phyloP scores from a whole-genome alignment of 2,888 invertebrate species.

The Callosobruchus maculatus region DNA sequence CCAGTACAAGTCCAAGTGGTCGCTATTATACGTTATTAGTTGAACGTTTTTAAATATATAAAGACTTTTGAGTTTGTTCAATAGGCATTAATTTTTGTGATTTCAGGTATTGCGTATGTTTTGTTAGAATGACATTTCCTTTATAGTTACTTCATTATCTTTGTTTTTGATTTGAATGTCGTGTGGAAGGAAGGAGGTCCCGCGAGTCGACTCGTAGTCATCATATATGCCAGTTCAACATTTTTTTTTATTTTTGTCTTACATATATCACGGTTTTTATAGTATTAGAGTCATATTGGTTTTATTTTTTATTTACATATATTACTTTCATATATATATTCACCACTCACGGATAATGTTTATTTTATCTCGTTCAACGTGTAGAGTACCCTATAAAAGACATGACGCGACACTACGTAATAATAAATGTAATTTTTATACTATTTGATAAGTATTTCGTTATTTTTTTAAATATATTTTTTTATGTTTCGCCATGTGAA shows the following conservation, averaged over 20 bases:
- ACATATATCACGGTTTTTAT: slow-evolving; percentile 37
- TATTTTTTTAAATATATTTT: slow-evolving; percentile 48
- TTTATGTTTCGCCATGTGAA: slow-evolving; percentile 48
- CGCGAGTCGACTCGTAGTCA: slow-evolving; percentile 42
- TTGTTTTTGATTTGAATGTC: slow-evolving; percentile 18
- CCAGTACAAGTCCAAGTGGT: too few relatives aligned
- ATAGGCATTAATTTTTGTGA: background rate
- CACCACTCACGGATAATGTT: background rate
- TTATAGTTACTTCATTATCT: slow-evolving; percentile 18
- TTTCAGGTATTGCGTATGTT: background rate
- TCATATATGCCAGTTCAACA: slow-evolving; percentile 45
- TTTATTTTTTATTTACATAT: slow-evolving; percentile 33
- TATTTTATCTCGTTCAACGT: background rate
- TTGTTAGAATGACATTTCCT: slow-evolving; percentile 1
- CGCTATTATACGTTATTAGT: slow-evolving; percentile 5
- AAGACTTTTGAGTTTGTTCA: background rate
- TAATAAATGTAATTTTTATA: slow-evolving; percentile 42
- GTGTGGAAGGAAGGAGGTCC: slow-evolving; percentile 32
- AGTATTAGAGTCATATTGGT: slow-evolving; percentile 44
- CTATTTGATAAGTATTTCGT: slow-evolving; percentile 44
- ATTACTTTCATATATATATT: background rate
- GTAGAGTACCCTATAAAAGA: slow-evolving; percentile 35
- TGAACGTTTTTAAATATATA: slow-evolving; percentile 7
- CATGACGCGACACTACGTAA: slow-evolving; percentile 45
- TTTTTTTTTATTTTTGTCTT: slow-evolving; percentile 24